Conservation (phyloP, 2,888 invertebrate species). For the Leistus spinibarbis region DNA sequence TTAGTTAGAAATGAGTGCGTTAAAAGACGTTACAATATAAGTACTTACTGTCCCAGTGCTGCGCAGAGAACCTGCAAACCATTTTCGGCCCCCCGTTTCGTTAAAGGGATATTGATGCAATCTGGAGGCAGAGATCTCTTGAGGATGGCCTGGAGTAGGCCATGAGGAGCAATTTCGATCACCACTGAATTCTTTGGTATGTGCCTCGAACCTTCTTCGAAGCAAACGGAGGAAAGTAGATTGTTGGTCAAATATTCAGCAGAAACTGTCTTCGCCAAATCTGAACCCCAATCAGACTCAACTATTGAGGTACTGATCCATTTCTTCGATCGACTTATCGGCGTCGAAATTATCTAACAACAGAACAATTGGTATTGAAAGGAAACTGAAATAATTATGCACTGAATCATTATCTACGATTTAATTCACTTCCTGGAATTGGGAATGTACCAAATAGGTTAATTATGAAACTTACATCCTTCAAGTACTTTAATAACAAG, state of each 20-base stretch:
- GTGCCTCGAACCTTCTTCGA: conserved; percentile 80
- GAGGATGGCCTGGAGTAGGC: conserved; percentile 85
- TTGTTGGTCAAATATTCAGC: conserved; percentile 74
- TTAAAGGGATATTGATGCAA: conserved; percentile 77
- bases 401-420: not conserved
- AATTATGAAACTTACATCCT: conserved; percentile 46
- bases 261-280: conserved; percentile 63
- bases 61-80: conserved; percentile 66
- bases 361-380: not conserved
- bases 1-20: not conserved
- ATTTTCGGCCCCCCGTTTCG: conserved; percentile 72
- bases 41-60: conserved; percentile 68
- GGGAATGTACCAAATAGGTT: not conserved
- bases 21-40: not conserved
- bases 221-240: conserved; percentile 71
- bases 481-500: conserved; percentile 54
- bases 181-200: conserved; percentile 83
- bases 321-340: conserved; percentile 61
- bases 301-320: conserved; percentile 73
- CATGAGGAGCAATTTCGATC: conserved; percentile 91
- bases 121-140: conserved; percentile 74
- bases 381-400: not conserved
- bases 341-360: conserved; percentile 51
- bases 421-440: not conserved
- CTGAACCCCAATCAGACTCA: conserved; percentile 63